These are phyloP conservation scores for Heteromyza rotundicornis DNA, from an alignment of 2,888 invertebrate species.

Conservation along the genomic window DNA sequence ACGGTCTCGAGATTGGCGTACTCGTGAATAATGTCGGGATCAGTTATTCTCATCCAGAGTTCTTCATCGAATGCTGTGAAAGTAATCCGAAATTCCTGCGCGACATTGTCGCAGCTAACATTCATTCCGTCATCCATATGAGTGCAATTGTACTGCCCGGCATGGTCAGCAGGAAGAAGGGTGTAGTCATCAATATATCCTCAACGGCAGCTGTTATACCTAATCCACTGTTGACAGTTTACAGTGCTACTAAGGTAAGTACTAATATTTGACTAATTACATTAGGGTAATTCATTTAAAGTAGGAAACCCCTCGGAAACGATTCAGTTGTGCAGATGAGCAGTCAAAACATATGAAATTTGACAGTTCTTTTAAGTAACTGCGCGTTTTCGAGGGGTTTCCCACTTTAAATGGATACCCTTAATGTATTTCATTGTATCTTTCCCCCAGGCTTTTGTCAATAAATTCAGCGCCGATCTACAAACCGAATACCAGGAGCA, in stretches of 20 bases:
- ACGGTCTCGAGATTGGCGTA: conserved; percentile 81
- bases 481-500: conserved; percentile 75
- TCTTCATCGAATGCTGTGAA: conserved; percentile 69
- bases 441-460: conserved; percentile 72
- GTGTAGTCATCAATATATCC: conserved; percentile 88
- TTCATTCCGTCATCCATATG: conserved; percentile 82
- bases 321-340: too few species aligned
- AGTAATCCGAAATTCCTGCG: conserved; percentile 69
- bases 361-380: too few species aligned
- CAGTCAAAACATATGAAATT: too few species aligned
- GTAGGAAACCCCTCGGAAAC: too few species aligned
- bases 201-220: conserved; percentile 83
- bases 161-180: conserved; percentile 81
- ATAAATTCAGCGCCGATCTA: conserved; percentile 80
- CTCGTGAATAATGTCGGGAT: conserved; percentile 93
- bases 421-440: background rate
- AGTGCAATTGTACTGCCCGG: conserved; percentile 82
- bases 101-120: conserved; percentile 78
- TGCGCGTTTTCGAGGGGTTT: too few species aligned
- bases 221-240: conserved; percentile 82
- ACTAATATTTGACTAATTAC: background rate
- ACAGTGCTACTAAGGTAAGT: conserved; percentile 84
- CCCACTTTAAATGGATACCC: background rate
- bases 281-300: too few species aligned
- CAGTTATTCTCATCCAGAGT: conserved; percentile 83